Percentiles rank a stretch among this genome's conserved stretches.
Evolutionary conservation across 2,113 vertebrate species (phyloP).

Genomic region (Lathamus discolor): DNA sequence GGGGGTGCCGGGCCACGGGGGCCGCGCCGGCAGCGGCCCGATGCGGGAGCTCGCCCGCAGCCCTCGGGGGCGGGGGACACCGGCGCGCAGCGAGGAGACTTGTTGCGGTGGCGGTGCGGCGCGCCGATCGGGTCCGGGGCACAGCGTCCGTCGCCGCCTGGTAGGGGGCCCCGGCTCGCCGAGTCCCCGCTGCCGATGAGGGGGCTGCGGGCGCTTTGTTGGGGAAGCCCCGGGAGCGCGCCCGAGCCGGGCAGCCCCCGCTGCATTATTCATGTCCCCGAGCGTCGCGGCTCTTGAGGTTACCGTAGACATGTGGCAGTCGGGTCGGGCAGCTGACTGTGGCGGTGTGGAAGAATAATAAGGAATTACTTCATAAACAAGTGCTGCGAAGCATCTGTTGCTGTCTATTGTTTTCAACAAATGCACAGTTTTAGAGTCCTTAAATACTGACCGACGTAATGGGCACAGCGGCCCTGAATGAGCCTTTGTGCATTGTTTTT

Average conservation of each 20-base stretch:
- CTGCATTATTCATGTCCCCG: slow-evolving; percentile 36
- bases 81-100: neutral
- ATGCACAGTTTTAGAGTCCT: slow-evolving; percentile 48
- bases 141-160: neutral
- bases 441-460: slow-evolving; percentile 42
- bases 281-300: neutral
- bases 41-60: neutral
- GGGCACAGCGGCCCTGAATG: slow-evolving; percentile 22
- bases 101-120: neutral
- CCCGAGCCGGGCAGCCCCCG: neutral
- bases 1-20: neutral
- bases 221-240: neutral
- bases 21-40: neutral
- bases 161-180: too few relatives aligned
- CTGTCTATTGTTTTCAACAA: slow-evolving; percentile 67
- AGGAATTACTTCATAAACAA: slow-evolving; percentile 59
- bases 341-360: slow-evolving; percentile 25
- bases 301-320: neutral
- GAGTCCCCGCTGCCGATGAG: neutral
- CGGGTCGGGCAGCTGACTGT: slow-evolving; percentile 3
- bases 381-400: slow-evolving; percentile 52
- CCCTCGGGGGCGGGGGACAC: neutral
- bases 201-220: neutral
- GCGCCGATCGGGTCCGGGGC: neutral
- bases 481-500: slow-evolving; percentile 65